Evolutionary conservation across 2,113 vertebrate species (phyloP), one percentile per base, ranked within the genome.

Genomic region (Archilochus colubris): DNA sequence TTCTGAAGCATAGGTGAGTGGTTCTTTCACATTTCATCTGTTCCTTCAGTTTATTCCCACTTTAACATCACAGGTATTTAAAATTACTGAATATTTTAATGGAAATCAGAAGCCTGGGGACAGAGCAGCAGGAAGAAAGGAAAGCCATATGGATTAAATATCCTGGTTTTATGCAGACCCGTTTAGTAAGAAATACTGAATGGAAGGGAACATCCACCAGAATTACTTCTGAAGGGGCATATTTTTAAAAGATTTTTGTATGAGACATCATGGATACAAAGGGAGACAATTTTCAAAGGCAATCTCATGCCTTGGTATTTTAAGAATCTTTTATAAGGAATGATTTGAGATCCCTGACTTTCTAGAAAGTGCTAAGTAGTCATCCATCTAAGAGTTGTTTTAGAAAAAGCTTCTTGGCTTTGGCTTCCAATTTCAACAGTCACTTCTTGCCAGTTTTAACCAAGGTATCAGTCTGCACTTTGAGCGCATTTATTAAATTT

Each of bases 221-320:
- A 89, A 89, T 82, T 82, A 80, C 88, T 96, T 93, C 55, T 90
- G 78, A 68, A 89, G 27, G 43, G 59, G 31, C 30, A 86, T 94
- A 25, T 81, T 80, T 81, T 92, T 77, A 94, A 78, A 91, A 93
- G 79, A 62, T 59, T 93, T 94, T 83, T 89, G 48, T 59, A 86
- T 93, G 93, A 93, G 85, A 30, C 72, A 81, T 95, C 76, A 78
- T 15, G 88, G 89, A 86, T 91, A 89, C 57, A 93, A 96, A 93
- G 72, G 89, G 82, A 95, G 93, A 46, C 87, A 88, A 23, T 94
- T 97, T 94, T 86, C 68, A 91, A 83, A 90, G 89, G 72, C 76
- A 1, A 74, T 55, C 59, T 96, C 89, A 93, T 83, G 76, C 82
- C 69, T 88, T 61, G 77, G 50, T 96, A 96, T 95, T 94, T 96